phyloP scores from a whole-genome alignment of 2,888 invertebrate genomes.

The Agrotis segetum region DNA sequence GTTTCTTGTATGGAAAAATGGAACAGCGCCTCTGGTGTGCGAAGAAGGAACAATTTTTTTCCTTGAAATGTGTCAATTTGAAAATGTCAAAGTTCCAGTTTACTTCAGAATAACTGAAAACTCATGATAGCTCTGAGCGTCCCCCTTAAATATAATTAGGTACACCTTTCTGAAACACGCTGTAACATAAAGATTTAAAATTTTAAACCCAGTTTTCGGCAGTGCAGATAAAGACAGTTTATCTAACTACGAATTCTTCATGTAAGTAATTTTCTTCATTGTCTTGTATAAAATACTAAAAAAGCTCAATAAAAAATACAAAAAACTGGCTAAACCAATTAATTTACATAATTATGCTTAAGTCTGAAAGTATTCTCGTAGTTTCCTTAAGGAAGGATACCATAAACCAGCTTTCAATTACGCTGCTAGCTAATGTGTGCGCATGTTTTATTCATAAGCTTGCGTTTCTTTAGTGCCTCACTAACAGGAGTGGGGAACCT shows the following conservation, averaged over 20 bases:
- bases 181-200: no score
- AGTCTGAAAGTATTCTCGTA: not conserved
- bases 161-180: no score
- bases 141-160: no score
- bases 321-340: not conserved
- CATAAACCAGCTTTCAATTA: conserved; percentile 34
- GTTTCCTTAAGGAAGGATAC: conserved; percentile 16
- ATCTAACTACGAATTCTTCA: not conserved
- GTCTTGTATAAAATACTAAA: not conserved
- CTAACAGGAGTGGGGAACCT: not conserved
- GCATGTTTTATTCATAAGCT: conserved; percentile 49
- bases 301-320: not conserved
- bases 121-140: no score
- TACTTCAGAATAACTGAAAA: no score
- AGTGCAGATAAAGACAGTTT: no score
- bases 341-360: not conserved
- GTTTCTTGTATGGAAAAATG: no score
- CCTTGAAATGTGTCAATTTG: no score
- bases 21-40: no score
- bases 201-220: no score
- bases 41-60: no score
- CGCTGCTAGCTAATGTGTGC: conserved; percentile 18
- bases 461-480: conserved; percentile 3
- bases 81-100: no score
- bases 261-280: not conserved